A percentile compares a stretch with the other conserved stretches of the same genome.
Evolutionary conservation across 2,888 invertebrate genomes (phyloP).

Genomic region (Nemapogon koenigi): DNA sequence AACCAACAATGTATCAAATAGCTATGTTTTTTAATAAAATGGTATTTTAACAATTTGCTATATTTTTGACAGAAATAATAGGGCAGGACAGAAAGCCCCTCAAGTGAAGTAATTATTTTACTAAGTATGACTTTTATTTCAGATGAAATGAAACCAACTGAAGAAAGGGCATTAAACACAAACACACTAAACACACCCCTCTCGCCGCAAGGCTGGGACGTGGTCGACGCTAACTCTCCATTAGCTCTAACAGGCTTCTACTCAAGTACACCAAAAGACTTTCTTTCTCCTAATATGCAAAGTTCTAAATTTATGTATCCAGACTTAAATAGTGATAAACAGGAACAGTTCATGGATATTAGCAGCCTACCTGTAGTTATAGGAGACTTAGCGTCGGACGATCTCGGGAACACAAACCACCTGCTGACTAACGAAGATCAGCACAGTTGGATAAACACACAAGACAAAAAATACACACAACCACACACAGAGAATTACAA

Average conservation of each 20-base stretch:
- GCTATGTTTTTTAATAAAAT: too few relatives aligned
- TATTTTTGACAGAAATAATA: too few relatives aligned
- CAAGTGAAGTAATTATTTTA: too few relatives aligned
- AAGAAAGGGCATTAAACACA: conserved; percentile 46
- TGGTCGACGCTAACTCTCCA: conserved; percentile 42
- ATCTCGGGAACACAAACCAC: conserved; percentile 27
- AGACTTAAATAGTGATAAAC: conserved; percentile 23
- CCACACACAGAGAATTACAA: conserved; percentile 29
- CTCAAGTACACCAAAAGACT: conserved; percentile 25
- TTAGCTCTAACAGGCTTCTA: conserved; percentile 35
- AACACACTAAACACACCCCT: conserved; percentile 49
- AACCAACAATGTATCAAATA: too few relatives aligned
- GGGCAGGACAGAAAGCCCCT: too few relatives aligned
- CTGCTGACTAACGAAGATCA: conserved; percentile 25
- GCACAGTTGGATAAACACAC: conserved; percentile 27
- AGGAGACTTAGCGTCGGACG: conserved; percentile 37
- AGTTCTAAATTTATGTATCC: conserved; percentile 23
- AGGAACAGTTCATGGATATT: conserved; percentile 43
- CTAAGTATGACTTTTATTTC: background rate
- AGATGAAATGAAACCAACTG: conserved; percentile 25
- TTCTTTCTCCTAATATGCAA: conserved; percentile 1
- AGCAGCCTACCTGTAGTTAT: conserved; percentile 45
- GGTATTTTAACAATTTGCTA: too few relatives aligned
- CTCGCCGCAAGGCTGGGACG: conserved; percentile 52
- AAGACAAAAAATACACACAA: conserved; percentile 33